A percentile compares a stretch with the other conserved stretches of the same genome.
Conservation (phyloP, 2,113 vertebrate species). For the Tyrannus savana region DNA sequence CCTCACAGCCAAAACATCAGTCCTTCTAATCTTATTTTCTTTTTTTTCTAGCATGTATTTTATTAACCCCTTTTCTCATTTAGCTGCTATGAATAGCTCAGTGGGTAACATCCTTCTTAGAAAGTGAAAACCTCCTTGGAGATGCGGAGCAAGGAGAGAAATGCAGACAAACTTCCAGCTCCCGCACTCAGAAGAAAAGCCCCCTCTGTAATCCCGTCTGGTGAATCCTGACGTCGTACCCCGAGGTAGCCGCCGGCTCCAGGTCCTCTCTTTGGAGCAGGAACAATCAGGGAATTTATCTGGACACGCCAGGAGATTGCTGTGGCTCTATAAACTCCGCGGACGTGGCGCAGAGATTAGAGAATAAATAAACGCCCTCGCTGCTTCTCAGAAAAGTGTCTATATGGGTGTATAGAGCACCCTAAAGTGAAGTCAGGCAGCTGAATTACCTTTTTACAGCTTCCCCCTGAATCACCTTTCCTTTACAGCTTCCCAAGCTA, state of each 20-base stretch:
- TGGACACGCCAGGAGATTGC: background rate
- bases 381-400: background rate
- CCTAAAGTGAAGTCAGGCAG: background rate
- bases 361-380: background rate
- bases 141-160: constrained; percentile 61
- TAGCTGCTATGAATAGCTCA: constrained; percentile 76
- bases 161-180: constrained; percentile 67
- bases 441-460: background rate
- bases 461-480: background rate
- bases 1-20: constrained; percentile 70
- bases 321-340: background rate
- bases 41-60: constrained; percentile 74
- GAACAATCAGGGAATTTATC: constrained; percentile 46
- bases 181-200: constrained; percentile 58
- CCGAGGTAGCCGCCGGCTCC: constrained; percentile 13
- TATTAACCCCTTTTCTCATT: constrained; percentile 81
- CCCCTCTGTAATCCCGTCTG: constrained; percentile 69
- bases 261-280: constrained; percentile 36
- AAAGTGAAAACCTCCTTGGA: constrained; percentile 75
- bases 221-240: constrained; percentile 39
- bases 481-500: background rate
- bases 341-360: background rate
- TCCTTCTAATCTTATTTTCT: constrained; percentile 75
- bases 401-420: fast-evolving
- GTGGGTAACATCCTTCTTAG: constrained; percentile 78